Evolutionary conservation across 2,888 invertebrate genomes (phyloP).

Genomic region (Plagiodera versicolora): DNA sequence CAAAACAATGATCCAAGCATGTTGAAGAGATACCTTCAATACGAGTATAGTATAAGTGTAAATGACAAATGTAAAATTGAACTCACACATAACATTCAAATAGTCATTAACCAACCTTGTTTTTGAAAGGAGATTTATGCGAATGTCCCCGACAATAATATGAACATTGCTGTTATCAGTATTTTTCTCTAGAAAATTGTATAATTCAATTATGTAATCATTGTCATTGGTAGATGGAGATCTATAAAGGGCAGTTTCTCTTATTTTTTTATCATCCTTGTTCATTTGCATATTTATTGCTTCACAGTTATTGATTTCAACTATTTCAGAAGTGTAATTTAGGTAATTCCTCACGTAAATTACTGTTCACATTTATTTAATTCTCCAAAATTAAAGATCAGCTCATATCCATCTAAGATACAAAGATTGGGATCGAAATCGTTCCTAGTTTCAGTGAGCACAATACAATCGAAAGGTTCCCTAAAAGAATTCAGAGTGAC

Average conservation of each 20-base stretch:
- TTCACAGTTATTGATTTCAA: constrained; percentile 6
- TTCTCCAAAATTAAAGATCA: constrained; percentile 10
- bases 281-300: neutral
- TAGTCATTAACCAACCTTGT: neutral
- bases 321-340: constrained; percentile 1
- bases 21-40: neutral
- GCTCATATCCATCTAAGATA: neutral
- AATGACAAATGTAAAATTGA: neutral
- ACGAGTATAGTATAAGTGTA: constrained; percentile 1
- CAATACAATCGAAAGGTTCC: constrained; percentile 7
- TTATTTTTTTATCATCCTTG: neutral
- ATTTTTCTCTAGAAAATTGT: constrained; percentile 6
- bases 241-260: constrained; percentile 7
- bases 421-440: constrained; percentile 8
- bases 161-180: neutral
- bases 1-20: neutral
- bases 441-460: constrained; percentile 12
- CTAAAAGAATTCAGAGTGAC: constrained; percentile 5
- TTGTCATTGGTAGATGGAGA: constrained; percentile 1
- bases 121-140: constrained; percentile 6
- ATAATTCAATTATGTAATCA: neutral
- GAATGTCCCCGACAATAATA: neutral
- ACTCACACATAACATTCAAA: neutral
- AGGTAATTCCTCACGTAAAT: neutral
- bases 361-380: constrained; percentile 9